These are phyloP conservation scores for Pristionchus entomophagus DNA, from an alignment of 2,888 invertebrate species.

Conservation along the genomic window DNA sequence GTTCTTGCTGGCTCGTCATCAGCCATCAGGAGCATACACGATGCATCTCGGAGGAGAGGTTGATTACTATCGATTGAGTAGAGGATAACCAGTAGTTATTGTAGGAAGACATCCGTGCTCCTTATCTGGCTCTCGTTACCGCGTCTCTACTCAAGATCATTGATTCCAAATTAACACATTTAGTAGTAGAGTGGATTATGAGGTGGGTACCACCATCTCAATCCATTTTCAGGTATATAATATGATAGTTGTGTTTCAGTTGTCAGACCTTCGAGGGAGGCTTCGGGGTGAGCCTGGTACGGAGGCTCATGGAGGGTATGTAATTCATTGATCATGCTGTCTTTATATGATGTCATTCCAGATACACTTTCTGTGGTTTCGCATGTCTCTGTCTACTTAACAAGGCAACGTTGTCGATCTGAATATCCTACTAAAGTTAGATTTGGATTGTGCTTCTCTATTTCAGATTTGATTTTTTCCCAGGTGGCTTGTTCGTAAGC, in stretches of 20 bases:
- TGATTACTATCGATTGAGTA: not conserved
- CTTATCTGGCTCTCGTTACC: slow-evolving; percentile 94
- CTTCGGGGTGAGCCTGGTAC: slow-evolving; percentile 93
- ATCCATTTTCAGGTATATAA: not conserved
- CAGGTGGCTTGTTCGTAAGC: slow-evolving; percentile 86
- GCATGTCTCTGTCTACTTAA: slow-evolving; percentile 89
- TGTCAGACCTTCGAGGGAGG: slow-evolving; percentile 99
- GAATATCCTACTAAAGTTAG: slow-evolving; percentile 54
- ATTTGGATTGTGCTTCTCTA: not conserved
- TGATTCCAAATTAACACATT: slow-evolving; percentile 86
- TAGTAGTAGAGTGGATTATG: slow-evolving; percentile 92
- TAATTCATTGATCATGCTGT: not conserved
- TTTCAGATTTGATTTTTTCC: too few relatives aligned
- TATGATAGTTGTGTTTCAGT: slow-evolving; percentile 77
- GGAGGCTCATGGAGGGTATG: slow-evolving; percentile 95
- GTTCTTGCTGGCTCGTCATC: slow-evolving; percentile 87
- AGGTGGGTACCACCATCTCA: slow-evolving; percentile 77
- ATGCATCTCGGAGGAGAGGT: slow-evolving; percentile 92
- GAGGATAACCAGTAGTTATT: not conserved
- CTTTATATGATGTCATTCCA: not conserved
- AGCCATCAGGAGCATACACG: slow-evolving; percentile 90
- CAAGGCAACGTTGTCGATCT: slow-evolving; percentile 61
- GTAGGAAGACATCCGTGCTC: slow-evolving; percentile 82
- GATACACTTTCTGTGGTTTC: slow-evolving; percentile 95
- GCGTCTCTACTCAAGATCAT: slow-evolving; percentile 88